Evolutionary conservation across 1,140 invertebrate genomes (phyloP).

Genomic region (Drosophila carrolli): DNA sequence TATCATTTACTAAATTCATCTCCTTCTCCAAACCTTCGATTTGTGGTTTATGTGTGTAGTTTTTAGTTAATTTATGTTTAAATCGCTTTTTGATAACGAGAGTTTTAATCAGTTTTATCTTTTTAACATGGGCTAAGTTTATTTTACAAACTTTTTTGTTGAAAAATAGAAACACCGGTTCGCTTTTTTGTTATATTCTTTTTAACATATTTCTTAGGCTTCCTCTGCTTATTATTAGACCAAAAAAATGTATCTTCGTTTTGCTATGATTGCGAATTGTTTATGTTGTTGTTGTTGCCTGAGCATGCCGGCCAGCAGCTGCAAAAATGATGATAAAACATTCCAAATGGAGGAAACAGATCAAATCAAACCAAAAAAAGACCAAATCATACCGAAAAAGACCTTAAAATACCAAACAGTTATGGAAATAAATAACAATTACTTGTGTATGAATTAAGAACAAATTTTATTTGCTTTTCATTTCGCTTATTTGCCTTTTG

Average conservation of each 20-base stretch:
- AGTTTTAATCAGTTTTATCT: conserved; percentile 16
- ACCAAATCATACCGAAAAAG: neutral
- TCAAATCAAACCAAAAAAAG: neutral
- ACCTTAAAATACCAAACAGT: conserved; percentile 14
- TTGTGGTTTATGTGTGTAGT: conserved; percentile 9
- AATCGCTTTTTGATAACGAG: conserved; percentile 39
- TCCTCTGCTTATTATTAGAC: conserved; percentile 31
- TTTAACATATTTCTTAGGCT: conserved; percentile 28
- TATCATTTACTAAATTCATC: conserved; percentile 37
- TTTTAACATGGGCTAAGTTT: conserved; percentile 48
- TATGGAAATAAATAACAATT: conserved; percentile 37
- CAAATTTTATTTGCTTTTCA: conserved; percentile 69
- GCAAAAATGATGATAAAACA: conserved; percentile 16
- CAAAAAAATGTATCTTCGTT: conserved; percentile 41
- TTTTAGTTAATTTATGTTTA: conserved; percentile 9
- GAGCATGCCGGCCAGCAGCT: conserved; percentile 42
- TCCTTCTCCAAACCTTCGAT: conserved; percentile 23
- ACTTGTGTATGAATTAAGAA: conserved; percentile 50
- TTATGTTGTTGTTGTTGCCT: conserved; percentile 29
- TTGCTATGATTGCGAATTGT: conserved; percentile 47
- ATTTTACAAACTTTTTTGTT: conserved; percentile 47
- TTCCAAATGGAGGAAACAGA: neutral
- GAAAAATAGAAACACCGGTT: conserved; percentile 72
- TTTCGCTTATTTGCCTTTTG: conserved; percentile 38
- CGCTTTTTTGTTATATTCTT: conserved; percentile 22